Evolutionary conservation across 2,113 vertebrate species (phyloP).

Genomic region (Psittacus erithacus): DNA sequence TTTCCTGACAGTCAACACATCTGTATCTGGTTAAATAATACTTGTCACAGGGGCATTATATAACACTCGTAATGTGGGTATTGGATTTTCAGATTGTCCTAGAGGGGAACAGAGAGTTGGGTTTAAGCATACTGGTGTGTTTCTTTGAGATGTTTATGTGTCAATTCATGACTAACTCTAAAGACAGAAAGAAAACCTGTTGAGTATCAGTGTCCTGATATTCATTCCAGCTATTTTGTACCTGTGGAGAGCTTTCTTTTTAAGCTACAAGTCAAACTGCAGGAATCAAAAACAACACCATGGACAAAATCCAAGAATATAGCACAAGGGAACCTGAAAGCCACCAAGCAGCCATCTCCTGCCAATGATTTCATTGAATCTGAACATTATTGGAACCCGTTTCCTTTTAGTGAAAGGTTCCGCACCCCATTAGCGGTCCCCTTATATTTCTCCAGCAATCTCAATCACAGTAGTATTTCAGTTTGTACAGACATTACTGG

Average conservation of each 20-base stretch:
- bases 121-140: conserved; percentile 34
- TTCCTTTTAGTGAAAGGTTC: neutral
- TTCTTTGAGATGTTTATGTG: conserved; percentile 27
- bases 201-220: neutral
- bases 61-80: conserved; percentile 51
- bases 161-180: conserved; percentile 1
- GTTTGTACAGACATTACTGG: neutral
- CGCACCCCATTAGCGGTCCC: neutral
- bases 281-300: neutral
- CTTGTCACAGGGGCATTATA: conserved; percentile 54
- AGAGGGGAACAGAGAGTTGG: conserved; percentile 15
- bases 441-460: neutral
- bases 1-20: conserved; percentile 49
- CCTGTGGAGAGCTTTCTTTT: conserved; percentile 5
- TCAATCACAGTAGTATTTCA: neutral
- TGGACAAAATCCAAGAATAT: neutral
- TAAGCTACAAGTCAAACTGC: conserved; percentile 12
- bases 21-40: conserved; percentile 51
- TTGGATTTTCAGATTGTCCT: conserved; percentile 38
- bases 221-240: neutral
- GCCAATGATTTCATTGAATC: neutral
- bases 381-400: neutral
- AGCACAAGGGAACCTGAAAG: neutral
- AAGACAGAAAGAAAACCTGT: neutral
- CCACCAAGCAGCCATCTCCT: neutral